Evolutionary conservation across 92 coral and sea anemone species (phyloP), one percentile per base, ranked within the genome.

Genomic region (Paramuricea clavata): DNA sequence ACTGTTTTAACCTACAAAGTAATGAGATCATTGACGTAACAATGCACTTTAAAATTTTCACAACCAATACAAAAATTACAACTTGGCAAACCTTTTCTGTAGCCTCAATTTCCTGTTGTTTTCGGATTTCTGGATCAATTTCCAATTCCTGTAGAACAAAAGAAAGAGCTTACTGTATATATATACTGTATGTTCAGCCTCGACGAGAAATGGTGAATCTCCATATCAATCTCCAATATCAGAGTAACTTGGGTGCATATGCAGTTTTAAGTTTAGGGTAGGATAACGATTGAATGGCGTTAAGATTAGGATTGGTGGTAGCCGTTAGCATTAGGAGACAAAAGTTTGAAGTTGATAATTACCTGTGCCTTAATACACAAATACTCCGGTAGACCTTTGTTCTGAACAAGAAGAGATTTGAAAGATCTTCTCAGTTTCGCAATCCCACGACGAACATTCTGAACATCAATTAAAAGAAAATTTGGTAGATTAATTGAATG

Each of bases 361-460:
- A 97, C 99, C 93, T 94, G 92, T n/a, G 87, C 49, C 28, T 88
- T 69, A 21, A 94, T 69, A 72, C 95, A 98, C 27, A 94, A 96
- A 69, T 97, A 98, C 13, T 85, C 68, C 6, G 98, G 99, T 30
- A 97, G 88, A 34, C 90, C 88, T 70, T 93, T 94, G 83, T 97
- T 97, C 25, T 92, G 77, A 65, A 35, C 85, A 88, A 93, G 89
- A 54, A 95, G 72, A 47, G 93, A 94, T 75, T 97, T 97, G 83
- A 94, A 97, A 12, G 93, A 91, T 26, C 93, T 78, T 77, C 99
- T 97, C 43, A 97, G 52, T 59, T 94, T 90, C 19, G 88, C 92
- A 50, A 97, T 84, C 56, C 90, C 92, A 44, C 94, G 95, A 77
- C 98, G 96, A 6, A 94, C 90, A 81, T 92, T 95, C 97, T 97